phyloP scores from a whole-genome alignment of 1,140 invertebrate genomes.

The Procambarus clarkii region DNA sequence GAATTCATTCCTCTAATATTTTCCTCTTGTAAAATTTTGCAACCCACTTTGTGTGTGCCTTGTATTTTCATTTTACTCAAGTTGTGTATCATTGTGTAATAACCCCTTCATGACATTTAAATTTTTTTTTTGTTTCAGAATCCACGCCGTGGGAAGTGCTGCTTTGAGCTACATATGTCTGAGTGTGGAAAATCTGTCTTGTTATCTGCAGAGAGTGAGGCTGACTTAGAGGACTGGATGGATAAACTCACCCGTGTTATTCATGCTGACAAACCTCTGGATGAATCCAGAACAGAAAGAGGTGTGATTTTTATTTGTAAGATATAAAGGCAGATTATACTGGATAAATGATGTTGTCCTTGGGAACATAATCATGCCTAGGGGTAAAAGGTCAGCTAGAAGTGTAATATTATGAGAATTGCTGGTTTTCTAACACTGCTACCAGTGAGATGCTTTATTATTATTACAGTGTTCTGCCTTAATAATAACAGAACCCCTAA shows the following conservation, averaged over 20 bases:
- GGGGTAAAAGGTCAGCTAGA: neutral
- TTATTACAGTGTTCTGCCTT: too few relatives aligned
- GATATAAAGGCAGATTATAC: neutral
- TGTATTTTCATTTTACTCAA: too few relatives aligned
- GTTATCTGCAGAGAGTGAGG: constrained; percentile 90
- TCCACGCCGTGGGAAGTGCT: constrained; percentile 88
- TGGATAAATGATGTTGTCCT: neutral
- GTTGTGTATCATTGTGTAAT: too few relatives aligned
- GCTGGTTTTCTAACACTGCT: too few relatives aligned
- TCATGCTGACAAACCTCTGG: constrained; percentile 84
- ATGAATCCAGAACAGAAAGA: constrained; percentile 83
- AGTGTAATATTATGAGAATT: neutral
- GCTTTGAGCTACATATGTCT: constrained; percentile 91
- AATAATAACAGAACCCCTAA: too few relatives aligned
- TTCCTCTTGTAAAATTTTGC: too few relatives aligned
- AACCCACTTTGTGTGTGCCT: too few relatives aligned
- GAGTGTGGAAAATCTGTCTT: constrained; percentile 87
- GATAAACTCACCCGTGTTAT: constrained; percentile 84
- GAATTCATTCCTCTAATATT: too few relatives aligned
- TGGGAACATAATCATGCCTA: neutral
- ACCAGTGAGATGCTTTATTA: too few relatives aligned
- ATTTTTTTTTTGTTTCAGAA: constrained; percentile 79
- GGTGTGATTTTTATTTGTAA: constrained; percentile 73
- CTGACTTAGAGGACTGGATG: constrained; percentile 89
- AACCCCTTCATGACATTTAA: too few relatives aligned